Conservation (phyloP, 1,140 invertebrate genomes). For the Amphibalanus amphitrite region DNA sequence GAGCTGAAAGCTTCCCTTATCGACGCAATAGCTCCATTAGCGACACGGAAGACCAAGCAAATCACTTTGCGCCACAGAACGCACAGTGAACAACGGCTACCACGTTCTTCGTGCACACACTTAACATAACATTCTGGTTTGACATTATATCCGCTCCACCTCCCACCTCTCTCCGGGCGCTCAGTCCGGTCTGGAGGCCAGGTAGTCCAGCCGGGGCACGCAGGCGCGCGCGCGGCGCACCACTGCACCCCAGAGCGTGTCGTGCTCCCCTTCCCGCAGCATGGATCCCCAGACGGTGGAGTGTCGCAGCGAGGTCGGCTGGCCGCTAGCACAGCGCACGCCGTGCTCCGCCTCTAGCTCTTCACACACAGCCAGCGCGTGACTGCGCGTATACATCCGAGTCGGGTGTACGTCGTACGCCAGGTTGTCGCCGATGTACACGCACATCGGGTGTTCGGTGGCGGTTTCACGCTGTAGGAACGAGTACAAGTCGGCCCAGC, state of each 20-base stretch:
- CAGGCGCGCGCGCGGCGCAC: background rate
- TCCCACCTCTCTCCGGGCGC: no score
- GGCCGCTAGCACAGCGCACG: background rate
- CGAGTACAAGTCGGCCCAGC: slow-evolving; percentile 14
- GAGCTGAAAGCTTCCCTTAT: no score
- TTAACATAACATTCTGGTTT: no score
- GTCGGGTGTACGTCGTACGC: background rate
- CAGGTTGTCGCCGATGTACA: background rate
- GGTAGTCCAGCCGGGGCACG: background rate
- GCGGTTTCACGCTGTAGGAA: background rate
- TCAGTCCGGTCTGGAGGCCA: background rate
- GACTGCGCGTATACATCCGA: background rate
- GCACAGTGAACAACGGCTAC: no score
- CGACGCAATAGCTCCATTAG: no score
- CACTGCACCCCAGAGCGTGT: background rate
- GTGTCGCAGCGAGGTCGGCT: background rate
- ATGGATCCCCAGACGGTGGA: background rate
- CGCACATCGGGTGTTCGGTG: background rate
- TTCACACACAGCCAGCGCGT: background rate
- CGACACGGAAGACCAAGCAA: no score
- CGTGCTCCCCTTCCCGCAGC: background rate
- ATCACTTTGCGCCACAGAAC: no score
- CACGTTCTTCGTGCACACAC: no score
- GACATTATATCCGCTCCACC: no score
- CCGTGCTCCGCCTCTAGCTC: background rate